Evolutionary conservation across 37 sponge, comb jelly and placozoan species (phyloP).

Genomic region (Spongilla lacustris): DNA sequence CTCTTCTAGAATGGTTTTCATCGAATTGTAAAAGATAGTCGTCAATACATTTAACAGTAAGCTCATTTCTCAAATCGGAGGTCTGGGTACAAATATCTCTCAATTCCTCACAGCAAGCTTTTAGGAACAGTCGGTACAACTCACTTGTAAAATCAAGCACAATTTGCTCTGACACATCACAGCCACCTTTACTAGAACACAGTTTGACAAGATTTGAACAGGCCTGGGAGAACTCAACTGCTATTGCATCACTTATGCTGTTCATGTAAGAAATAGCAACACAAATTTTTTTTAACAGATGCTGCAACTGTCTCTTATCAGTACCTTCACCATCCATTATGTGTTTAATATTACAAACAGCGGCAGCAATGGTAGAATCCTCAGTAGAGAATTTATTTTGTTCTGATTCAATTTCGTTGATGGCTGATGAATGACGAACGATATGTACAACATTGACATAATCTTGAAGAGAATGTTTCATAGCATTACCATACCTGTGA

Average conservation of each 20-base stretch:
- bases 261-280: too few relatives aligned
- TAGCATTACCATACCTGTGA: slow-evolving; percentile 46
- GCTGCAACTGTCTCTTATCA: too few relatives aligned
- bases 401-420: not conserved
- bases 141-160: not conserved
- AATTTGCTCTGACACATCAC: not conserved
- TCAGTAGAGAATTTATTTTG: too few relatives aligned
- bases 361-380: too few relatives aligned
- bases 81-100: not conserved
- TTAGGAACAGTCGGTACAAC: not conserved
- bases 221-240: not conserved
- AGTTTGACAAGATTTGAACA: not conserved
- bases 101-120: not conserved
- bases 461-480: slow-evolving; percentile 7
- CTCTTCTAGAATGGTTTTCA: not conserved
- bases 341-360: too few relatives aligned
- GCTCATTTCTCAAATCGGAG: not conserved
- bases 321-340: not conserved
- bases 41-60: not conserved
- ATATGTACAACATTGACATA: not conserved
- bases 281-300: too few relatives aligned
- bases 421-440: too few relatives aligned
- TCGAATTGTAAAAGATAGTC: not conserved
- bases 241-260: too few relatives aligned
- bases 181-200: not conserved